These are phyloP conservation scores for Hozukius guyotensis DNA, from an alignment of 2,797 vertebrate genomes.

Conservation along the genomic window DNA sequence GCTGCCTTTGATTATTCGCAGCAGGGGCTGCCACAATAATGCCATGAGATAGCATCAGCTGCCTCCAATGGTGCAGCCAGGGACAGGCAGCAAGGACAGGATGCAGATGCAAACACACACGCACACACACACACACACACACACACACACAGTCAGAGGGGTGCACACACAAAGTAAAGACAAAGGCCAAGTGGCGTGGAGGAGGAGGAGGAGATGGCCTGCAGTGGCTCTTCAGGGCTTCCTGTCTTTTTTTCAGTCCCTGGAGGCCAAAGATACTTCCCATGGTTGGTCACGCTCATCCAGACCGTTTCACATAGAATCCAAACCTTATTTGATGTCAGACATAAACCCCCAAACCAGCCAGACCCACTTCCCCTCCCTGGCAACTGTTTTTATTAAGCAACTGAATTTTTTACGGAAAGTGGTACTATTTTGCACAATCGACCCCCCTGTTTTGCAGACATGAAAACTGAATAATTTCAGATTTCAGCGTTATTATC, in stretches of 20 bases:
- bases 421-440: slow-evolving; percentile 25
- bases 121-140: not conserved
- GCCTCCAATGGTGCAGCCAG: slow-evolving; percentile 76
- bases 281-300: slow-evolving; percentile 75
- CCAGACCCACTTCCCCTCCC: slow-evolving; percentile 47
- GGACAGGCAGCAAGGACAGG: slow-evolving; percentile 74
- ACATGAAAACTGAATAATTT: slow-evolving; percentile 39
- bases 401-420: slow-evolving; percentile 27
- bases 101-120: slow-evolving; percentile 71
- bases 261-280: slow-evolving; percentile 70
- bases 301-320: slow-evolving; percentile 75
- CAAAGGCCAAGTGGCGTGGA: slow-evolving; percentile 73
- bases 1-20: slow-evolving; percentile 84
- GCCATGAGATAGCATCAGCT: slow-evolving; percentile 84
- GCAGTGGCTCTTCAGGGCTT: slow-evolving; percentile 74
- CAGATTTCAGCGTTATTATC: slow-evolving; percentile 41
- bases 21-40: slow-evolving; percentile 77
- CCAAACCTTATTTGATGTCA: slow-evolving; percentile 78
- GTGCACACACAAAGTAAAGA: slow-evolving; percentile 55
- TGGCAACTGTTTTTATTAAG: slow-evolving; percentile 49
- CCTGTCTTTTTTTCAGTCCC: slow-evolving; percentile 66
- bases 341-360: slow-evolving; percentile 52
- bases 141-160: slow-evolving; percentile 18
- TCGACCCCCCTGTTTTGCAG: not conserved
- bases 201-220: slow-evolving; percentile 61